Percentiles rank a stretch among this genome's conserved stretches.
phyloP scores from a whole-genome alignment of 2,797 vertebrate genomes.

The Muraenolepis orangiensis region DNA sequence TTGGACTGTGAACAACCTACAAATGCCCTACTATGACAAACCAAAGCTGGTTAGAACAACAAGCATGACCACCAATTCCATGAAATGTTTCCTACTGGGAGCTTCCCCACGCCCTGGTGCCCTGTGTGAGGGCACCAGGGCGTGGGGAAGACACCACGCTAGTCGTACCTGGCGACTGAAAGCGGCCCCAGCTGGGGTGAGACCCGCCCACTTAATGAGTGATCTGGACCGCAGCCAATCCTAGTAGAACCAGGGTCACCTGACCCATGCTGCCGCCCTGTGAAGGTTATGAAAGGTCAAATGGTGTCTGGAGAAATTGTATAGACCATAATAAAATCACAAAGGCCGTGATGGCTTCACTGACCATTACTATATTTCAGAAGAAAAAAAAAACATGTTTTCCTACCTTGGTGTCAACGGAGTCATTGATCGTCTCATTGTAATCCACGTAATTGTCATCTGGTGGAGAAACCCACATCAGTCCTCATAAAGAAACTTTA shows the following conservation, averaged over 20 bases:
- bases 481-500: background rate
- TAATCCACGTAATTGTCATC: background rate
- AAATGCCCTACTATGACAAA: no score
- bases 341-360: background rate
- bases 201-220: conserved; percentile 21
- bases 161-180: background rate
- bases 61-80: background rate
- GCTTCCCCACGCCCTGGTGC: background rate
- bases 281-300: background rate
- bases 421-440: background rate
- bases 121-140: background rate
- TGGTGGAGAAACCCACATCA: background rate
- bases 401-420: background rate
- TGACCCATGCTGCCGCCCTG: conserved; percentile 28
- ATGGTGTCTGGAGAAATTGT: background rate
- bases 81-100: background rate
- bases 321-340: background rate
- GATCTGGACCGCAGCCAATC: conserved; percentile 35
- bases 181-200: no score
- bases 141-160: background rate
- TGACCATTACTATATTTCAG: background rate
- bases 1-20: no score
- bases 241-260: conserved; percentile 18
- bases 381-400: background rate
- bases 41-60: no score